These are phyloP conservation scores for Salvelinus namaycush DNA, from an alignment of 2,113 vertebrate species.

Conservation along the genomic window DNA sequence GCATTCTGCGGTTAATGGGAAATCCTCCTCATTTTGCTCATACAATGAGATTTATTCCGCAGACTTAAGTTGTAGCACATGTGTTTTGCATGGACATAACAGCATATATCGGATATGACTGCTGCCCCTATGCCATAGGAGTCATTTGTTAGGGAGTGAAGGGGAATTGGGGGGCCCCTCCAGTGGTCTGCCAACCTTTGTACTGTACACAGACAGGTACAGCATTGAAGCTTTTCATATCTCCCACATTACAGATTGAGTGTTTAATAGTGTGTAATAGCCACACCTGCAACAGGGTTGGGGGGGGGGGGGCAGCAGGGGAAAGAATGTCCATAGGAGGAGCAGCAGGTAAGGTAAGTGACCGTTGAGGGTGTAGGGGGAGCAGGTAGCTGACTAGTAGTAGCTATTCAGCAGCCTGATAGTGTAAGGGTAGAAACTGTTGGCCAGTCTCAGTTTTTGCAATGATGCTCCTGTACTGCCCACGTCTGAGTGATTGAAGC, in stretches of 20 bases:
- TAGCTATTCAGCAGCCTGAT: no score
- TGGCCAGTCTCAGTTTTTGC: no score
- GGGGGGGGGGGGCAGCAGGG: no score
- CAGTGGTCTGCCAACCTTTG: not conserved
- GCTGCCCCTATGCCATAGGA: conserved; percentile 58
- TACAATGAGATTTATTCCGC: conserved; percentile 72
- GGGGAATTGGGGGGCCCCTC: not conserved
- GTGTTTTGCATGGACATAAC: conserved; percentile 64
- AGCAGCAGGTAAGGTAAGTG: no score
- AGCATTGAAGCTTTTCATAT: not conserved
- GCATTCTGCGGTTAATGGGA: conserved; percentile 71
- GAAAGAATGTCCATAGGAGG: no score
- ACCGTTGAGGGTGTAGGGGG: no score
- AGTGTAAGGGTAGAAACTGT: no score
- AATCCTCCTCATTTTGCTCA: conserved; percentile 70
- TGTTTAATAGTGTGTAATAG: no score
- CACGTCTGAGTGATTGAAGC: no score
- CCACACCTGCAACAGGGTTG: no score
- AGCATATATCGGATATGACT: conserved; percentile 66
- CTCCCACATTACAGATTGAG: not conserved
- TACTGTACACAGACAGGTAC: not conserved
- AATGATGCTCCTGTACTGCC: no score
- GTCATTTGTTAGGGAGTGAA: conserved; percentile 56
- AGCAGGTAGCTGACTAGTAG: no score
- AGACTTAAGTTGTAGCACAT: conserved; percentile 74